Conservation (phyloP, 2,113 vertebrate genomes). For the Clupea harengus region DNA sequence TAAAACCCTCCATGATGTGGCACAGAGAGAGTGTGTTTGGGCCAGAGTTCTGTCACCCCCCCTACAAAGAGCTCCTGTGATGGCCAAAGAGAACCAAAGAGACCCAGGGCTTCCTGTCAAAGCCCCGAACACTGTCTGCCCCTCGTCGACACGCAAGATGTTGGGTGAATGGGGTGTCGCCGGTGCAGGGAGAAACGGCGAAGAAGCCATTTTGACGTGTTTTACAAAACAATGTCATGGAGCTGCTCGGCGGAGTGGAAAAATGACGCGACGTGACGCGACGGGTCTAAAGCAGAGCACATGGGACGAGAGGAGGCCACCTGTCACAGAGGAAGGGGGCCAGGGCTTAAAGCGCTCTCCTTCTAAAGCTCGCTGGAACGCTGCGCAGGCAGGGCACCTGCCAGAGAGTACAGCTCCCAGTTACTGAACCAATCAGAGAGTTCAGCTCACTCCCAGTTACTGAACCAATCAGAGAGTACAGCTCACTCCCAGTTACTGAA, state of each 20-base stretch:
- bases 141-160: not conserved
- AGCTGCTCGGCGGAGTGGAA: constrained; percentile 46
- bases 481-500: not conserved
- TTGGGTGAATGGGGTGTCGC: not conserved
- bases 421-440: too few species aligned
- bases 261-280: constrained; percentile 45
- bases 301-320: constrained; percentile 26
- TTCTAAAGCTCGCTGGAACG: not conserved
- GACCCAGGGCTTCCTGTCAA: not conserved
- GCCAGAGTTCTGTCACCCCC: not conserved
- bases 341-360: constrained; percentile 14
- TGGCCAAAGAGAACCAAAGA: not conserved
- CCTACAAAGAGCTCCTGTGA: not conserved
- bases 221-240: constrained; percentile 54
- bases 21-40: not conserved
- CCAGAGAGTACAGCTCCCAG: not conserved
- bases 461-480: not conserved
- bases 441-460: not conserved
- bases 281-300: constrained; percentile 41
- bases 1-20: not conserved
- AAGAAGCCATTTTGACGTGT: constrained; percentile 50
- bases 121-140: not conserved
- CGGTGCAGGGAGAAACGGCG: not conserved
- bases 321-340: constrained; percentile 14
- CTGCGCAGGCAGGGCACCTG: not conserved